A percentile compares a stretch with the other conserved stretches of the same genome.
Conservation (phyloP, 2,888 invertebrate genomes). For the Heliconius ethilla region DNA sequence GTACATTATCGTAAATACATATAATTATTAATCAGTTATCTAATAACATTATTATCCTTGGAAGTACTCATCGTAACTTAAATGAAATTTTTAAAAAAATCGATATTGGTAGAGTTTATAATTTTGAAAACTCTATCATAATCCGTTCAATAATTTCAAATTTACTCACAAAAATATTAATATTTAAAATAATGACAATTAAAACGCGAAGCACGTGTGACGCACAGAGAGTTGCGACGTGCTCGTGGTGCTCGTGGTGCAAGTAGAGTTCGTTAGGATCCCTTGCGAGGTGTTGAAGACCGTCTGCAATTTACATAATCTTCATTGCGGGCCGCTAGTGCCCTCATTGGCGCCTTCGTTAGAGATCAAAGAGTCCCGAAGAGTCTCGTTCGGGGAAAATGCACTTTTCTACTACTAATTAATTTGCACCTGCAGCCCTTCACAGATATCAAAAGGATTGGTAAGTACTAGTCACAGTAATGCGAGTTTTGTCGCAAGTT, state of each 20-base stretch:
- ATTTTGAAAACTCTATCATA: not conserved
- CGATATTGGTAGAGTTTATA: not conserved
- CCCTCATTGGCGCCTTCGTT: slow-evolving; percentile 30
- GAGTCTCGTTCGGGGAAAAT: slow-evolving; percentile 26
- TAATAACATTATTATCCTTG: too few species aligned
- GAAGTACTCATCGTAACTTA: too few species aligned
- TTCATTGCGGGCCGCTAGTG: slow-evolving; percentile 25
- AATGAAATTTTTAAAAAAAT: too few species aligned
- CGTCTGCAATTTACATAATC: slow-evolving; percentile 24
- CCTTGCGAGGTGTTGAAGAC: slow-evolving; percentile 13
- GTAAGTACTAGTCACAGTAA: slow-evolving; percentile 9
- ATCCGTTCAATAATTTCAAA: not conserved
- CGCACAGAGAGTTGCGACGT: slow-evolving; percentile 4
- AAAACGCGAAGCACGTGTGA: not conserved
- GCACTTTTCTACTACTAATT: slow-evolving; percentile 28
- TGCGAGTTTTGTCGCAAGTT: slow-evolving; percentile 11
- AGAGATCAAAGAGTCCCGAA: slow-evolving; percentile 23
- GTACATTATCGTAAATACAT: too few species aligned
- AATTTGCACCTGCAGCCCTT: slow-evolving; percentile 14
- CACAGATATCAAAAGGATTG: slow-evolving; percentile 12
- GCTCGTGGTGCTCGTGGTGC: slow-evolving; percentile 8
- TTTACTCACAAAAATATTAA: not conserved
- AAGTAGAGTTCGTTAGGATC: slow-evolving; percentile 20
- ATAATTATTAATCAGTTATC: too few species aligned
- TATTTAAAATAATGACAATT: slow-evolving; percentile 10